These are phyloP conservation scores for Oncorhynchus nerka DNA, from an alignment of 2,113 vertebrate species.

Conservation along the genomic window DNA sequence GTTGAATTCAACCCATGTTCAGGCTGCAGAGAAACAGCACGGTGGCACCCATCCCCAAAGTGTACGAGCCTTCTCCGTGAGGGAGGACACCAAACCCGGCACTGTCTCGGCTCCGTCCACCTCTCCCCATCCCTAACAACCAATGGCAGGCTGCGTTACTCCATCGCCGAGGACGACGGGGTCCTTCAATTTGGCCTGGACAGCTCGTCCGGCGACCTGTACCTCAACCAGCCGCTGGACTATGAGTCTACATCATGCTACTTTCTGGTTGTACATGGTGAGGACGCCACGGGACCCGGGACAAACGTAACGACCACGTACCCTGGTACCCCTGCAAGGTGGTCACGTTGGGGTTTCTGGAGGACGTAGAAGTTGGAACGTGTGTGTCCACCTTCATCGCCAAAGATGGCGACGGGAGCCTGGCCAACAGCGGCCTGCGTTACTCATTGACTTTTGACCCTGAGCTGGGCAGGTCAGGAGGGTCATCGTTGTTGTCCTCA, in stretches of 20 bases:
- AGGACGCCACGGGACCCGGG: slow-evolving; percentile 61
- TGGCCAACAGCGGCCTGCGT: slow-evolving; percentile 79
- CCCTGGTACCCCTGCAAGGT: slow-evolving; percentile 82
- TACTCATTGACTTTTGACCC: slow-evolving; percentile 74
- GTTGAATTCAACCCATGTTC: slow-evolving; percentile 49
- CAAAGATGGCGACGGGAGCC: slow-evolving; percentile 83
- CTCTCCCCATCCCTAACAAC: slow-evolving; percentile 29
- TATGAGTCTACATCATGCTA: slow-evolving; percentile 81
- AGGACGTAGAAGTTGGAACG: slow-evolving; percentile 79
- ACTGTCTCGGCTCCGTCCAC: slow-evolving; percentile 75
- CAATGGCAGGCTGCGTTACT: slow-evolving; percentile 67
- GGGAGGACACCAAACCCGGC: slow-evolving; percentile 79
- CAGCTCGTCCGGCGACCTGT: slow-evolving; percentile 78
- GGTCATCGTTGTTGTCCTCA: background rate
- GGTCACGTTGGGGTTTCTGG: slow-evolving; percentile 77
- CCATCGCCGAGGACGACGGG: slow-evolving; percentile 74
- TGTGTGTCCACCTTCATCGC: slow-evolving; percentile 81
- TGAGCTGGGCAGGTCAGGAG: slow-evolving; percentile 5
- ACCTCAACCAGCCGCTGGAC: slow-evolving; percentile 83
- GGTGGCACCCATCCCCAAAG: slow-evolving; percentile 49
- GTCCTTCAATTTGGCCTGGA: slow-evolving; percentile 80
- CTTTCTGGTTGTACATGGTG: slow-evolving; percentile 71
- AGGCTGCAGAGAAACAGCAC: slow-evolving; percentile 58
- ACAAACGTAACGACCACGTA: slow-evolving; percentile 76
- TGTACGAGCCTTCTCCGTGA: slow-evolving; percentile 74